phyloP scores from a whole-genome alignment of 2,888 invertebrate species.

The Gisinianus flammeolus region DNA sequence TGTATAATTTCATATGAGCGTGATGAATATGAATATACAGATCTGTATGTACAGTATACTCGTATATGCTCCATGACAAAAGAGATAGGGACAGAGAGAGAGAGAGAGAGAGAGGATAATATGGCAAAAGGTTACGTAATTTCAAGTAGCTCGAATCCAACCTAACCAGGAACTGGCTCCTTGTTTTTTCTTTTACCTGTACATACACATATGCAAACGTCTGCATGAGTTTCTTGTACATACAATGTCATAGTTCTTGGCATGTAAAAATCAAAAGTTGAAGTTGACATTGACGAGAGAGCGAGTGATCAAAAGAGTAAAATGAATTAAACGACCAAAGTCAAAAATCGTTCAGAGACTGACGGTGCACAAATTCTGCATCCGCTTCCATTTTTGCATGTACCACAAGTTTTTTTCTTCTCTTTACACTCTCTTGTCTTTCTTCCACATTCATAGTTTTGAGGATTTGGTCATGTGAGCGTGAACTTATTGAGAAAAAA shows the following conservation, averaged over 20 bases:
- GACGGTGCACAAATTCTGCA: not conserved
- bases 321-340: not conserved
- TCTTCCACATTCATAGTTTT: not conserved
- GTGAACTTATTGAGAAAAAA: no score
- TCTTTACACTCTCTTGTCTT: not conserved
- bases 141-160: not conserved
- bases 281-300: conserved; percentile 15
- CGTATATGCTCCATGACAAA: no score
- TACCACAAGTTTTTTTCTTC: not conserved
- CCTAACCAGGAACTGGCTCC: not conserved
- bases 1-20: not conserved
- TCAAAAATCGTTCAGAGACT: not conserved
- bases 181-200: not conserved
- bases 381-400: not conserved
- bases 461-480: not conserved
- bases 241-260: no score
- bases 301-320: not conserved
- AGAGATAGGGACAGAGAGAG: no score
- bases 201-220: not conserved
- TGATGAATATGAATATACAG: not conserved
- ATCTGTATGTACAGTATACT: not conserved
- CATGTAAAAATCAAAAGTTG: not conserved
- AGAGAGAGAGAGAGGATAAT: no score
- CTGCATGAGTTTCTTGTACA: no score
- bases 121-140: not conserved